Evolutionary conservation across 2,888 invertebrate species (phyloP), one percentile per base, ranked within the genome.

Genomic region (Drosophila ustulata): DNA sequence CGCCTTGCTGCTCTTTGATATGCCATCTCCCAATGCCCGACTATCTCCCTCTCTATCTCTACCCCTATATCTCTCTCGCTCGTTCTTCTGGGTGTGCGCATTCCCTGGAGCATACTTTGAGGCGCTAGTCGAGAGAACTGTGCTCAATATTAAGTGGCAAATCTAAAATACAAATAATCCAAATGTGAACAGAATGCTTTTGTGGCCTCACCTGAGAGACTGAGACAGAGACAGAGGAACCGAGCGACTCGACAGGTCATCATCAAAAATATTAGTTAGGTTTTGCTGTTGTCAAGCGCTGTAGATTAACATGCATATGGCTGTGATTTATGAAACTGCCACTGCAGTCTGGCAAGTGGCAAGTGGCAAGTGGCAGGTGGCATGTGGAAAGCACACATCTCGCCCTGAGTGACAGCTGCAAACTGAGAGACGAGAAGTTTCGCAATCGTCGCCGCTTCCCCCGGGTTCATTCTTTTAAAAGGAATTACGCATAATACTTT

Each of bases 1-100:
- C 85, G 85, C 85, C 85, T 74, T 66, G 78, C 70, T 69, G 87
- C 58, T 76, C 89, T 88, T 88, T 85, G 84, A 88, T 85, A 80
- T 76, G 65, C 46, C 63, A 46, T 46, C 39, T 37, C 28, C 18
- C 41, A 28, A 34, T 66, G 51, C 32, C n/a, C 32, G 39, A 23
- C 30, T 52, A 11, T 9, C n/a, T 11, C 13, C 23, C 32, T 6
- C 9, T 2, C 47, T 30, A 6, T 49, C 58, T 52, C 41, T 43
- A 9, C n/a, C 26, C n/a, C 37, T 7, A 1, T 43, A 11, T 23
- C 43, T 46, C 30, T 53, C 9, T 41, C 26, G 18, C 9, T 41
- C 26, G 18, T 34, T 58, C 7, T 32, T 26, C 26, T 53, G 13
- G 26, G 8, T 45, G 13, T 50, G 23, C 32, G 34, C 34, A 55